phyloP scores from a whole-genome alignment of 2,797 vertebrate genomes.

The Phrynocephalus forsythii region DNA sequence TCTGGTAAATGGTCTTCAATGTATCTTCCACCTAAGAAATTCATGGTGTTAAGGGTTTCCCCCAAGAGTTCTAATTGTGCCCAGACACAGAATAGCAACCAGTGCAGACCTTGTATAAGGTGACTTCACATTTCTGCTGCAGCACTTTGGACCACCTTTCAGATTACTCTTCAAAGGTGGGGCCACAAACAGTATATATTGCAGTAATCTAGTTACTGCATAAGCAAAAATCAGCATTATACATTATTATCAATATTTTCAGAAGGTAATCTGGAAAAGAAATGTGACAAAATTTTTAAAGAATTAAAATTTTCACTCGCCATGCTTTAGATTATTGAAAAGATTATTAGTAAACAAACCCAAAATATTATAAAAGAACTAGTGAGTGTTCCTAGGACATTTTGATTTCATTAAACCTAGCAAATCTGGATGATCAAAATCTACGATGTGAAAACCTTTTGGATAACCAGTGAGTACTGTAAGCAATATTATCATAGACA shows the following conservation, averaged over 20 bases:
- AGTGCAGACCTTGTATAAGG: too few species aligned
- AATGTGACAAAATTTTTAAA: slow-evolving; percentile 34
- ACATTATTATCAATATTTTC: slow-evolving; percentile 19
- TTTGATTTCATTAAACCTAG: neutral
- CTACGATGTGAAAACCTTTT: neutral
- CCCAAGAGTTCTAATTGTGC: too few species aligned
- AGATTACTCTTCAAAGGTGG: too few species aligned
- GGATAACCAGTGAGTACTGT: neutral
- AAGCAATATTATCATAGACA: neutral
- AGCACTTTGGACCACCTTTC: too few species aligned
- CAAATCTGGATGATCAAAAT: neutral
- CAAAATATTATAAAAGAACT: neutral
- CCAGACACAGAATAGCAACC: too few species aligned
- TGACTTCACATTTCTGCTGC: too few species aligned
- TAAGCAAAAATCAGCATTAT: slow-evolving; percentile 28
- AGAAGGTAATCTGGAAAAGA: slow-evolving; percentile 30
- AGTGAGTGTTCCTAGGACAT: slow-evolving; percentile 25
- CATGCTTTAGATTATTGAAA: neutral
- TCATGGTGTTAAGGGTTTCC: too few species aligned
- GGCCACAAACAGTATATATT: too few species aligned
- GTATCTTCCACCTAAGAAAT: too few species aligned
- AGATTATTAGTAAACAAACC: neutral
- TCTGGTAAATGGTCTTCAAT: too few species aligned
- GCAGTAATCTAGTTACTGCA: too few species aligned
- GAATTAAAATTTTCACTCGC: slow-evolving; percentile 17